Base-by-base conservation (phyloP, 2,888 invertebrate genomes). In the Copidosoma aretas region DNA sequence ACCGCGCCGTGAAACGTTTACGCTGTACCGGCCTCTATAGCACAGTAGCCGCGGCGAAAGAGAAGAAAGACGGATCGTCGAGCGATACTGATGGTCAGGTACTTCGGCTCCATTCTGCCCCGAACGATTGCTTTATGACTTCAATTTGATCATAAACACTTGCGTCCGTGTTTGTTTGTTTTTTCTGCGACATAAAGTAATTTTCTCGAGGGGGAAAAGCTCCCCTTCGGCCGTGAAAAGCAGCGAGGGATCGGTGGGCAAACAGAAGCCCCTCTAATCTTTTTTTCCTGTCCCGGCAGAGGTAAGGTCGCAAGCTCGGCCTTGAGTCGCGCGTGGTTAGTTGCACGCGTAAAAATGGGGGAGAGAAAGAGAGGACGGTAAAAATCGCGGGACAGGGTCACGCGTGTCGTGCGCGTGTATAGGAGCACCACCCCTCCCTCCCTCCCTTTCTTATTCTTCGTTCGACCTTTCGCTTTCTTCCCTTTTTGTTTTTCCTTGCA, bases 261-360 rank as follows among this genome's bases (percentile, higher is more conserved):
- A 22, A 22, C 39, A 62, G 24, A 19, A 43, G 15, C 19, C 49
- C n/a, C 24, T 53, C 60, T 64, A 68, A 63, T 60, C 43, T 49
- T 53, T 68, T 24, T 32, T 51, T 24, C 5, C 49, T 65, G 39
- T 19, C 22, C 57, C 17, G 60, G 17, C 10, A 19, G n/a, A 19
- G 64, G 73, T 76, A 76, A 77, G 77, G 77, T 76, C 77, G 72
- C 67, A 66, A 72, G 71, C 74, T 71, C 75, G 77, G 64, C 76
- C 77, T 76, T 74, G 76, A 70, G 56, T 67, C 57, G 60, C 51
- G 71, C 70, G 67, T 71, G 68, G 64, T 54, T 49, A 22, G 24
- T 19, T 15, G 46, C 39, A 39, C 21, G 53, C 53, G 67, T 22
- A 43, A 43, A 53, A 58, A 39, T 14, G 21, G 24, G 57, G 49